Percentiles rank a stretch among this genome's conserved stretches.
These are phyloP conservation scores for Oreotrochilus melanogaster DNA, from an alignment of 2,113 vertebrate species.

Conservation along the genomic window DNA sequence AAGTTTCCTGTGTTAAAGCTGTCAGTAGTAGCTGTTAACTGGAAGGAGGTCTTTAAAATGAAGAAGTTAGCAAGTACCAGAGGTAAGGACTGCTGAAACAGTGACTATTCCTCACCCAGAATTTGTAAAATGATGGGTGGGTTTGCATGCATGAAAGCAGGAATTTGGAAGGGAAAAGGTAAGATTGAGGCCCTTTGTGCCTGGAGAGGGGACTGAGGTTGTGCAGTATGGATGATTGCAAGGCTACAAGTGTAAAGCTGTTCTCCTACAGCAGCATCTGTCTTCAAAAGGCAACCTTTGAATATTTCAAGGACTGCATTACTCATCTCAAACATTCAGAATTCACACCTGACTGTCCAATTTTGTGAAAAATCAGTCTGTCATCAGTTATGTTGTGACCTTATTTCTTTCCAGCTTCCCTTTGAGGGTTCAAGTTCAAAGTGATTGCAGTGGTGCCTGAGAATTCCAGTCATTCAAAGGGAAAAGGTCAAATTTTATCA, in stretches of 20 bases:
- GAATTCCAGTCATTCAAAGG: not conserved
- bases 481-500: not conserved
- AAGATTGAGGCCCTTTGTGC: not conserved
- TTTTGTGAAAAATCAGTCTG: not conserved
- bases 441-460: not conserved
- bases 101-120: not conserved
- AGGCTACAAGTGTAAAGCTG: not conserved
- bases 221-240: fast-evolving
- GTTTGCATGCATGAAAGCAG: not conserved
- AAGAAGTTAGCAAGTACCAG: not conserved
- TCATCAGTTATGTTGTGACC: not conserved
- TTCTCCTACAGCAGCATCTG: not conserved
- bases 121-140: not conserved
- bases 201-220: not conserved
- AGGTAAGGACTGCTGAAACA: not conserved
- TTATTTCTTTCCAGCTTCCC: not conserved
- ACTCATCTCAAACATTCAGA: not conserved
- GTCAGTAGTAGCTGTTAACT: fast-evolving
- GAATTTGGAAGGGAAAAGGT: not conserved
- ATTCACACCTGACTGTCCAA: not conserved
- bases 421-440: not conserved
- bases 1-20: not conserved
- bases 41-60: not conserved
- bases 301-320: not conserved
- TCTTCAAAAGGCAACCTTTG: not conserved